Base-by-base conservation (phyloP, 2,888 invertebrate species). In the Habroteleia sp. region DNA sequence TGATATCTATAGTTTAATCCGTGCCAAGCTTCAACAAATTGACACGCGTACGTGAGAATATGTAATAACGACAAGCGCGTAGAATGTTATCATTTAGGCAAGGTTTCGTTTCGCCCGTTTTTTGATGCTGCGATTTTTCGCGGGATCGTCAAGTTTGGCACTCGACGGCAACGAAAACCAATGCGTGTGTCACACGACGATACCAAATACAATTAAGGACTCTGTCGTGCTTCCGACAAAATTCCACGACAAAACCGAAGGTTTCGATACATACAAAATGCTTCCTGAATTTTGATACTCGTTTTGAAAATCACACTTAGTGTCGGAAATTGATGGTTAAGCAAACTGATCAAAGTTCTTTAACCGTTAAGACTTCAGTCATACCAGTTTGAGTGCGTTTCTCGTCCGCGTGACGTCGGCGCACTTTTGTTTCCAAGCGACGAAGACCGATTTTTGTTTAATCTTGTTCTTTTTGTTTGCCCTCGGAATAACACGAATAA, bases 1-100 rank as follows among this genome's bases (percentile, higher is more conserved):
- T 17, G 11, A 54, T 23, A 14, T 17, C 23, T 42, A 33, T n/a
- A 39, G 14, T 80, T 76, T 16, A 77, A 80, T 77, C 74, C 77
- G 83, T 84, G 84, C 83, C 84, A 85, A 85, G 82, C 79, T 42
- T 35, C 3, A 35, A 44, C 13, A 35, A 35, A 44, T 27, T 35
- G 13, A 14, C 13, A 25, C 10, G 25, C 25, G 25, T 23, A 11
- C 35, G 35, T 44, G 58, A 25, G 17, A 58, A 16, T 11, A 42
- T 42, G 42, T 25, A 8, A 29, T 20, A 20, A n/a, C 2, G n/a
- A 1, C 42, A 29, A 2, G 10, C 10, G 20, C 10, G 35, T 42
- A 25, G 23, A 58, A 31, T 13, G 23, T 20, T 42, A 35, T 44
- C 16, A 39, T n/a, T n/a, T n/a, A n/a, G n/a, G n/a, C n/a, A 20